Base-by-base conservation (phyloP, 2,113 vertebrate genomes). In the Zootoca vivipara region DNA sequence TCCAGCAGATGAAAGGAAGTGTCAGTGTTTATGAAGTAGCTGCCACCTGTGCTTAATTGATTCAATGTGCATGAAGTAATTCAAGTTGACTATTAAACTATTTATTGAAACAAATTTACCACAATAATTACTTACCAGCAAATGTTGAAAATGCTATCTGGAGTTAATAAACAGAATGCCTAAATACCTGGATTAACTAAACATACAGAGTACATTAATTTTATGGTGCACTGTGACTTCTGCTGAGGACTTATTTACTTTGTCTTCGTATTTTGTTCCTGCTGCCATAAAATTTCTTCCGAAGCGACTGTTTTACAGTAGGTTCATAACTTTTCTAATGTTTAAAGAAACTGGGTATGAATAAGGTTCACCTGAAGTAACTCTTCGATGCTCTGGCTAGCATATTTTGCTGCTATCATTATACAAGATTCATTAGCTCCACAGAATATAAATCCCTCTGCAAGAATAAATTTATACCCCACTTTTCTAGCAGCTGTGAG, bases 41-140 rank as follows among this genome's bases (percentile, higher is more conserved):
- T 87, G 28, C 42, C 83, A 20, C 20, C 73, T 88, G 35, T 78
- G 38, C 83, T 82, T 90, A 46, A 81, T 83, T 38, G 86, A 85
- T 7, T 33, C 78, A 42, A 2, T 73, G 46, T 58, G 86, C 2
- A 81, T 6, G 6, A 87, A 42, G 79, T 58, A 82, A 88, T 42
- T 81, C 46, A 62, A 4, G 69, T 1, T 30, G 0, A n/a, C 20
- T 85, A 52, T 88, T 86, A 74, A 89, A 88, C 64, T 64, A 90
- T 69, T 90, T 64, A n/a, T 73, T 78, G 35, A 78, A 85, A 90
- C 62, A 28, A 90, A 69, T 78, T 38, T 75, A 30, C 78, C 52
- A 8, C 28, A 7, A 89, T 62, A 86, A 86, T 80, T 74, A 73
- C 84, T 85, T 85, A 62, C 18, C 5, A 64, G 9, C 52, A 73